Evolutionary conservation across 2,888 invertebrate species (phyloP).

Genomic region (Pachycephus smyrnensis): DNA sequence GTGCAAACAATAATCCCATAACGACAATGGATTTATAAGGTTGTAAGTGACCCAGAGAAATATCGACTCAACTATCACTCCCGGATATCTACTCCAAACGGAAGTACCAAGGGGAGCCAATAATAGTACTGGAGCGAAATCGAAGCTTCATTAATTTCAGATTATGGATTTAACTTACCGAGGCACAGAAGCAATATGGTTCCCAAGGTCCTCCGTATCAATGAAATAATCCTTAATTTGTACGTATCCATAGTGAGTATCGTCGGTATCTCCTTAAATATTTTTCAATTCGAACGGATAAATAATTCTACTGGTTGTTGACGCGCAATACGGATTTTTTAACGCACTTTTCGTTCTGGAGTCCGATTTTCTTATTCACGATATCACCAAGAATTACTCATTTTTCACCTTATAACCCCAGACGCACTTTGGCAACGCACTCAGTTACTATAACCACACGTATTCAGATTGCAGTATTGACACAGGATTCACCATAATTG

Average conservation of each 20-base stretch:
- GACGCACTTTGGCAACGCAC: neutral
- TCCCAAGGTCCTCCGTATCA: neutral
- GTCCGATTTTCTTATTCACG: neutral
- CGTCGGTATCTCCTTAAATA: neutral
- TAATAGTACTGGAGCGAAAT: neutral
- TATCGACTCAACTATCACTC: neutral
- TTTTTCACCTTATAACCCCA: neutral
- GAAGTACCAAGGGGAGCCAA: neutral
- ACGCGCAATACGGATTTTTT: neutral
- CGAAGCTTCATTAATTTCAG: neutral
- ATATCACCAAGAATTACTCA: neutral
- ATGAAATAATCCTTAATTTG: neutral
- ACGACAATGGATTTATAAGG: neutral
- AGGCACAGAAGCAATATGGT: neutral
- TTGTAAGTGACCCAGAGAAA: neutral
- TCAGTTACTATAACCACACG: neutral
- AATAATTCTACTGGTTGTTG: neutral
- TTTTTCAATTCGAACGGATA: neutral
- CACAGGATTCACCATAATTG: neutral
- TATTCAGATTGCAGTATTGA: neutral
- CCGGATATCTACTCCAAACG: neutral
- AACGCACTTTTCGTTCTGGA: neutral
- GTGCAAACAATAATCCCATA: neutral
- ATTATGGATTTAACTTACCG: neutral
- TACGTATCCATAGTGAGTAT: neutral